Conservation (phyloP, 1,140 invertebrate species). For the Maniola jurtina region DNA sequence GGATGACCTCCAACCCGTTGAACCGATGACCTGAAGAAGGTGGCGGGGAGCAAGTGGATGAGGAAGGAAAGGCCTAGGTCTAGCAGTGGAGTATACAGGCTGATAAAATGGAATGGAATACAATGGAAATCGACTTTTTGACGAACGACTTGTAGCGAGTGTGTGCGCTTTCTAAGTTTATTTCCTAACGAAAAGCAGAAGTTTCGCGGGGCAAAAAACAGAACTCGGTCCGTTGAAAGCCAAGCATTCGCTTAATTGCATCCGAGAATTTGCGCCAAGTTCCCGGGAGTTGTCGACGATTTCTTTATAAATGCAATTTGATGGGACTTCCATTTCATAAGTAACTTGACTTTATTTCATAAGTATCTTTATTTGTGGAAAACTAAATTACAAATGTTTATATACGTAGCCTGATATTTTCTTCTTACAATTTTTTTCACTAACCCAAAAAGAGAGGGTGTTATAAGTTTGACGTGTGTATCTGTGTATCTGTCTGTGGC, state of each 20-base stretch:
- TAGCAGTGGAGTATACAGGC: no score
- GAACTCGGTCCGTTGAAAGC: constrained; percentile 18
- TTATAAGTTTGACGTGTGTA: no score
- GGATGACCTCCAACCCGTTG: no score
- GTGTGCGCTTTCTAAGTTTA: constrained; percentile 12
- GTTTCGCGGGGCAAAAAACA: constrained; percentile 20
- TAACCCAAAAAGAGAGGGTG: no score
- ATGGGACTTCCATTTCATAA: constrained; percentile 3
- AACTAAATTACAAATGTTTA: no score
- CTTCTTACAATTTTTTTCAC: no score
- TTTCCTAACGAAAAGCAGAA: constrained; percentile 25
- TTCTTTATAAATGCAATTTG: constrained; percentile 28
- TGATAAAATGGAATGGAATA: no score
- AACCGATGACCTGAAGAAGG: no score
- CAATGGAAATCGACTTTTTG: neutral
- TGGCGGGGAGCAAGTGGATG: no score
- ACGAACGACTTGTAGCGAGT: neutral
- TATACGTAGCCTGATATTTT: no score
- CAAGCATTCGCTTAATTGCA: constrained; percentile 19
- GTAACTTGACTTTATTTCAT: neutral
- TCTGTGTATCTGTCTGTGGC: no score
- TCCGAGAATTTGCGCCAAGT: constrained; percentile 22
- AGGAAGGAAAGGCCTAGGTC: no score
- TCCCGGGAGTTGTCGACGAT: constrained; percentile 12
- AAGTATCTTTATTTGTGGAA: neutral